Conservation (phyloP, 2,113 vertebrate genomes). For the Tenrec ecaudatus region DNA sequence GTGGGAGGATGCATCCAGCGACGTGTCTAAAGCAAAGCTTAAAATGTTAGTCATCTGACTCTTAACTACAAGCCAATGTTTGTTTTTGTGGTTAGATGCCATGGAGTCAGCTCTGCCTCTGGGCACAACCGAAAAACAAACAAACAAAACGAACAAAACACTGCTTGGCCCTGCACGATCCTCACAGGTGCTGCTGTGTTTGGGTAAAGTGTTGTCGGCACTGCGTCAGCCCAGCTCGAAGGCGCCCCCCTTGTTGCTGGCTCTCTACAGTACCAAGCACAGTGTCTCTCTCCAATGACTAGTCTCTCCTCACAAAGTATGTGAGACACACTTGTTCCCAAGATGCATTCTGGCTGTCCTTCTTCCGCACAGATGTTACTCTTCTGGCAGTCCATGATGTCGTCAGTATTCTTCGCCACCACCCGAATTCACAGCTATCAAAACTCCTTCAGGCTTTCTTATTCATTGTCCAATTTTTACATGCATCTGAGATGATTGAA, state of each 20-base stretch:
- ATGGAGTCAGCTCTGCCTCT: neutral
- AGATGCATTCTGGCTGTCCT: neutral
- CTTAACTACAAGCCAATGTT: neutral
- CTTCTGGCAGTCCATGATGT: neutral
- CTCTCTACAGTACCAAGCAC: neutral
- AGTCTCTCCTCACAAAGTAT: neutral
- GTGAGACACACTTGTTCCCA: neutral
- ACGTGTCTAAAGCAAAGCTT: neutral
- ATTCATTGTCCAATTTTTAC: neutral
- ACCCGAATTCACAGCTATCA: neutral
- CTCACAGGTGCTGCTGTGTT: neutral
- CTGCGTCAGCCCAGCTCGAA: no score
- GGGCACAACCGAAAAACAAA: neutral
- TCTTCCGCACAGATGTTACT: neutral
- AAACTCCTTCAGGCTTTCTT: neutral
- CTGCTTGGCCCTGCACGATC: no score
- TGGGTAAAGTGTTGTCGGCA: neutral
- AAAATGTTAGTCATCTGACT: neutral
- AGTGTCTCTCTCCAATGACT: neutral
- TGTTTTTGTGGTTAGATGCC: neutral
- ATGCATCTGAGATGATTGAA: neutral
- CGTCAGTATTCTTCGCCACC: neutral
- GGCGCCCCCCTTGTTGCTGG: no score
- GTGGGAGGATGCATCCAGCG: no score
- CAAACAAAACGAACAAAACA: neutral